These are phyloP conservation scores for Lymantria dispar DNA, from an alignment of 2,888 invertebrate species.

Conservation along the genomic window DNA sequence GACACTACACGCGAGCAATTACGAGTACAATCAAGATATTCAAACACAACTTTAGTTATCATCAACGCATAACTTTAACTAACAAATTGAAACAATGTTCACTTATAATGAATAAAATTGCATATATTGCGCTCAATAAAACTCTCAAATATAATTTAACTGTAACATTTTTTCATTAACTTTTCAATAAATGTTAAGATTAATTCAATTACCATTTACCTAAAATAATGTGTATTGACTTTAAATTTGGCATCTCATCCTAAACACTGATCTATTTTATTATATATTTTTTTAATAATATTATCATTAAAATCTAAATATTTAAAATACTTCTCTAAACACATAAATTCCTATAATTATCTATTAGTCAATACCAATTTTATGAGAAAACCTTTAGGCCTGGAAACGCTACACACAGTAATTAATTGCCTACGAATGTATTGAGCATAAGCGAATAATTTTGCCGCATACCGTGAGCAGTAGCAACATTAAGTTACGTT, in stretches of 20 bases:
- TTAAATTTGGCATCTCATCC: constrained; percentile 85
- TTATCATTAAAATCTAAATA: constrained; percentile 77
- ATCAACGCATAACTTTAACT: constrained; percentile 80
- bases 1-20: constrained; percentile 29
- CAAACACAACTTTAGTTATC: constrained; percentile 65
- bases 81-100: constrained; percentile 81
- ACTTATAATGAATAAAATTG: constrained; percentile 81
- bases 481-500: neutral
- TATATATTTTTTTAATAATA: constrained; percentile 67
- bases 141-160: constrained; percentile 83
- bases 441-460: constrained; percentile 52
- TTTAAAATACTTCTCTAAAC: constrained; percentile 83
- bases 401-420: constrained; percentile 67
- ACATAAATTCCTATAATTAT: constrained; percentile 80
- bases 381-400: constrained; percentile 76
- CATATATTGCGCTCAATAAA: constrained; percentile 80
- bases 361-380: constrained; percentile 79
- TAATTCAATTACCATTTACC: constrained; percentile 81
- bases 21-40: constrained; percentile 26
- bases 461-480: constrained; percentile 1
- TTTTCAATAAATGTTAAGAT: constrained; percentile 80
- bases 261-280: constrained; percentile 79
- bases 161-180: constrained; percentile 80
- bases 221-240: constrained; percentile 85
- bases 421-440: constrained; percentile 36